Conservation (phyloP, 2,888 invertebrate genomes). For the Ophioninae sp. region DNA sequence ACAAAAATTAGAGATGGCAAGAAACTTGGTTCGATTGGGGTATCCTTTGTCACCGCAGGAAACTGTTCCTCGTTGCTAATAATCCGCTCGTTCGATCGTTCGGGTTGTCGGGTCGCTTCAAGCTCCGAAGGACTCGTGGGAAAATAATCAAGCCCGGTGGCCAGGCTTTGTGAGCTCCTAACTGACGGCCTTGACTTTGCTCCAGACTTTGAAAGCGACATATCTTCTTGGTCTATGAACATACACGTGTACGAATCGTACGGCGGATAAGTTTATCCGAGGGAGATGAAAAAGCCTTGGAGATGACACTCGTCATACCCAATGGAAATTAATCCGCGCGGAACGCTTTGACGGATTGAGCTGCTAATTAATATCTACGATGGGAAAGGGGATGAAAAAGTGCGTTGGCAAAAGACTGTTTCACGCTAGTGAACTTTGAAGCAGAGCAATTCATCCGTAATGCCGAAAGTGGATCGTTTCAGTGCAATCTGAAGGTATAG, state of each 20-base stretch:
- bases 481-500: not conserved
- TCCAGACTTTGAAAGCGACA: constrained; percentile 39
- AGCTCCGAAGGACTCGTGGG: constrained; percentile 28
- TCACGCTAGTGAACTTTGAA: not conserved
- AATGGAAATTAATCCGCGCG: not conserved
- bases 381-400: not conserved
- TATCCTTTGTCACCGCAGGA: not conserved
- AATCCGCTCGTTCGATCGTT: constrained; percentile 13
- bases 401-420: not conserved
- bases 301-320: not conserved
- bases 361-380: not conserved
- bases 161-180: constrained; percentile 32
- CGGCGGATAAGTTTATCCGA: not conserved
- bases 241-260: not conserved
- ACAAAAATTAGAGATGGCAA: constrained; percentile 83
- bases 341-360: constrained; percentile 15
- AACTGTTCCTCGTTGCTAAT: not conserved
- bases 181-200: constrained; percentile 23
- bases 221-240: not conserved
- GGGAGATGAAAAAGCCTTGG: not conserved
- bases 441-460: not conserved
- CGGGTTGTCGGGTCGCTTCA: constrained; percentile 6
- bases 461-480: not conserved
- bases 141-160: constrained; percentile 20
- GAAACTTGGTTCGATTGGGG: constrained; percentile 69